Evolutionary conservation across 2,888 invertebrate species (phyloP).

Genomic region (Macrophya alboannulata): DNA sequence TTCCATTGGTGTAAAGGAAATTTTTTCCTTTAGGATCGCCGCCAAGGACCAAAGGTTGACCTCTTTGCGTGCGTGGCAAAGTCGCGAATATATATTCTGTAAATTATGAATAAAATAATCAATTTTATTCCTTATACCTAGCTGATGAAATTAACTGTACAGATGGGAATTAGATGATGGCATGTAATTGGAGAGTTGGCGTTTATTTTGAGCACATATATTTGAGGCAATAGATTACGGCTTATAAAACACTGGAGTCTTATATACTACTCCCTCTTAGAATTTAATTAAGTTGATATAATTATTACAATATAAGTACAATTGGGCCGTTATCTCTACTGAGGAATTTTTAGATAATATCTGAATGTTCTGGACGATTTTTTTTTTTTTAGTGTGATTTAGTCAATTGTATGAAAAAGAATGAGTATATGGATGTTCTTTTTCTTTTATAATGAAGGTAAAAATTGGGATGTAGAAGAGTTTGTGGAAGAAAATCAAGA

Average conservation of each 20-base stretch:
- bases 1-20: constrained; percentile 98
- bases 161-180: not conserved
- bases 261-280: not conserved
- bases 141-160: not conserved
- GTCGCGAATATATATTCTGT: constrained; percentile 95
- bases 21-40: constrained; percentile 98
- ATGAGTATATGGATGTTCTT: not conserved
- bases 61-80: constrained; percentile 96
- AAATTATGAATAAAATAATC: constrained; percentile 70
- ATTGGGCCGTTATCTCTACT: not conserved
- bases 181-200: not conserved
- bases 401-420: not conserved
- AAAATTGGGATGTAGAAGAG: not conserved
- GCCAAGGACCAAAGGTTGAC: constrained; percentile 96
- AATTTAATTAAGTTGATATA: constrained; percentile 8
- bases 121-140: not conserved
- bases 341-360: constrained; percentile 4
- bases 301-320: not conserved
- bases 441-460: not conserved
- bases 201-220: not conserved
- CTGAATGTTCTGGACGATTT: not conserved
- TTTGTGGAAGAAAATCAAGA: not conserved
- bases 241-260: not conserved
- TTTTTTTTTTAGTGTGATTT: not conserved
- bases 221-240: not conserved